Conservation (phyloP, 1,140 invertebrate genomes). For the Sitophilus oryzae region DNA sequence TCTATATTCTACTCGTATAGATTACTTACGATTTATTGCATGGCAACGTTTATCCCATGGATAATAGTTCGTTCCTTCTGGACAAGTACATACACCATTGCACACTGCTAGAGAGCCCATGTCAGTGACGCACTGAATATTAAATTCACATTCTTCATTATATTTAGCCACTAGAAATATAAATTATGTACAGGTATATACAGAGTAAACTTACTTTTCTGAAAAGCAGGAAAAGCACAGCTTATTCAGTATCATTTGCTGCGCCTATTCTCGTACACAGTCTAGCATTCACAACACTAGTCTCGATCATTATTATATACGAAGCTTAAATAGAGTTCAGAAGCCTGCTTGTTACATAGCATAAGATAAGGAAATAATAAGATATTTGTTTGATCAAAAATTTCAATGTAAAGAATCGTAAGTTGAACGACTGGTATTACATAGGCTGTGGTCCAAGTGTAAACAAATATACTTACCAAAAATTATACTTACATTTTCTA, state of each 20-base stretch:
- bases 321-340: too few species aligned
- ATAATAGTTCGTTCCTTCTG: neutral
- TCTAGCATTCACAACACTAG: too few species aligned
- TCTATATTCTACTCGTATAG: too few species aligned
- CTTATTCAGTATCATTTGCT: too few species aligned
- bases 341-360: too few species aligned
- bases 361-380: too few species aligned
- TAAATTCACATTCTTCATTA: conserved; percentile 13
- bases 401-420: too few species aligned
- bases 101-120: conserved; percentile 11
- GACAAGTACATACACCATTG: conserved; percentile 7
- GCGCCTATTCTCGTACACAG: too few species aligned
- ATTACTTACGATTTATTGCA: conserved; percentile 6
- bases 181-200: neutral
- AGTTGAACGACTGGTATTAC: too few species aligned
- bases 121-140: conserved; percentile 9
- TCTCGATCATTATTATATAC: too few species aligned
- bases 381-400: too few species aligned
- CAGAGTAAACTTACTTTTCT: neutral
- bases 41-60: conserved; percentile 10
- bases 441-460: neutral
- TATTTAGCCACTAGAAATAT: conserved; percentile 14
- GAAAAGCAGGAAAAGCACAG: neutral
- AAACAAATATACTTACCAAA: neutral
- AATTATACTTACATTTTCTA: conserved; percentile 20